Base-by-base conservation (phyloP, 2,113 vertebrate genomes). In the Caranx melampygus region DNA sequence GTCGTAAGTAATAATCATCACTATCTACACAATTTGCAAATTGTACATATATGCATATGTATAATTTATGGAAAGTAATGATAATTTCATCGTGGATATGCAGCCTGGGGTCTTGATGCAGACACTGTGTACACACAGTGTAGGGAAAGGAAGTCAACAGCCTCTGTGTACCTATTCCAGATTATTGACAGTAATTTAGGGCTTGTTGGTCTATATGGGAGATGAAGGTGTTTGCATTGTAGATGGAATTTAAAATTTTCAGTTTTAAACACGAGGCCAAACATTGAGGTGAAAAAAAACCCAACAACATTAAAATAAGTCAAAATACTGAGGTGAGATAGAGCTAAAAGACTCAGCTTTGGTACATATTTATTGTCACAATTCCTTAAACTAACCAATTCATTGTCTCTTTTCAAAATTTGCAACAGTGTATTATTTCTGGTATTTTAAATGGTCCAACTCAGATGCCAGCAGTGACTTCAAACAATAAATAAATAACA, bases 1-100 rank as follows among this genome's bases (percentile, higher is more conserved):
- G 98, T 72, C 98, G 98, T 99, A 93, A 97, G 98, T 96, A 62
- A 75, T 14, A 10, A 52, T 55, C 11, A 59, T 35, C 3, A 20
- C 6, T n/a, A 61, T 63, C 31, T 6, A 13, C 44, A 63, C 34
- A 47, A 58, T 34, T 34, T 64, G 70, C 80, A 67, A 20, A 40
- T 64, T 60, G 15, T 57, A 72, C n/a, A 18, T 69, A n/a, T 59
- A 12, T 11, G 4, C 52, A 52, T 2, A 54, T 52, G 12, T 72
- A 11, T 40, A 59, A 58, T 76, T 61, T 9, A 78, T 87, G 21
- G 31, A 44, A 62, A 72, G 67, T 9, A 6, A 71, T 55, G 47
- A 20, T 57, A 31, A 88, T 35, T 2, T 34, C 3, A 18, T 63
- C 31, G 45, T 79, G 47, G 33, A 54, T 52, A 40, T 69, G 33